Percentiles rank a stretch among this genome's conserved stretches.
Conservation (phyloP, 1,140 invertebrate species). For the Holotrichia oblita region DNA sequence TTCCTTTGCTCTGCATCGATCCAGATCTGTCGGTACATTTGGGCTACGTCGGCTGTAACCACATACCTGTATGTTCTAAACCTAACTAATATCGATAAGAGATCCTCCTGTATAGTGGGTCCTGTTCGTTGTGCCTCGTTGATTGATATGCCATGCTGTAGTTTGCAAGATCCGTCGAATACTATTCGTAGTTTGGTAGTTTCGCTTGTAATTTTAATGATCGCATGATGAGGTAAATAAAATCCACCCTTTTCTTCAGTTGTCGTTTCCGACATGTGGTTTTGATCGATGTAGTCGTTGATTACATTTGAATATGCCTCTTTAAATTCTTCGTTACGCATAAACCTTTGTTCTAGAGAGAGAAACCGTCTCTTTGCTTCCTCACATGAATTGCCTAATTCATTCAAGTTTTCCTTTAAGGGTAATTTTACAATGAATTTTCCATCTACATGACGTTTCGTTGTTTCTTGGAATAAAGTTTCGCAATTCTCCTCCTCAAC, state of each 20-base stretch:
- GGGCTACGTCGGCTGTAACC: conserved; percentile 29
- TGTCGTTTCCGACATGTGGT: conserved; percentile 29
- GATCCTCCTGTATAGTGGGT: conserved; percentile 19
- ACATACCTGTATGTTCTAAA: conserved; percentile 30
- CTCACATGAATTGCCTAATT: conserved; percentile 35
- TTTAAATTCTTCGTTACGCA: conserved; percentile 13
- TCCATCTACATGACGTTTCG: conserved; percentile 20
- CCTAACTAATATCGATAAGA: conserved; percentile 26
- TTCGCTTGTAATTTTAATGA: conserved; percentile 20
- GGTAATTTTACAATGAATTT: conserved; percentile 39
- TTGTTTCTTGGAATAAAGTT: conserved; percentile 17
- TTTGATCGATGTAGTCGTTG: conserved; percentile 24
- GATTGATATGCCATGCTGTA: conserved; percentile 22
- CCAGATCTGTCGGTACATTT: conserved; percentile 37
- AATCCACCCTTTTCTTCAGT: neutral
- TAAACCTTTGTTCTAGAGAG: conserved; percentile 24
- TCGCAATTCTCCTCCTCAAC: conserved; percentile 16
- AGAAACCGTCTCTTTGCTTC: conserved; percentile 6
- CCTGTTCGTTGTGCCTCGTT: conserved; percentile 18
- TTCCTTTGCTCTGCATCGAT: neutral
- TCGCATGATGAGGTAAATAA: conserved; percentile 39
- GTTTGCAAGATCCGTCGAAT: conserved; percentile 30
- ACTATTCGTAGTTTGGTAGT: conserved; percentile 32
- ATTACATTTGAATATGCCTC: conserved; percentile 28
- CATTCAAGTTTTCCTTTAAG: conserved; percentile 25